Evolutionary conservation across 2,797 vertebrate genomes (phyloP).

Genomic region (Bradypodion pumilum): DNA sequence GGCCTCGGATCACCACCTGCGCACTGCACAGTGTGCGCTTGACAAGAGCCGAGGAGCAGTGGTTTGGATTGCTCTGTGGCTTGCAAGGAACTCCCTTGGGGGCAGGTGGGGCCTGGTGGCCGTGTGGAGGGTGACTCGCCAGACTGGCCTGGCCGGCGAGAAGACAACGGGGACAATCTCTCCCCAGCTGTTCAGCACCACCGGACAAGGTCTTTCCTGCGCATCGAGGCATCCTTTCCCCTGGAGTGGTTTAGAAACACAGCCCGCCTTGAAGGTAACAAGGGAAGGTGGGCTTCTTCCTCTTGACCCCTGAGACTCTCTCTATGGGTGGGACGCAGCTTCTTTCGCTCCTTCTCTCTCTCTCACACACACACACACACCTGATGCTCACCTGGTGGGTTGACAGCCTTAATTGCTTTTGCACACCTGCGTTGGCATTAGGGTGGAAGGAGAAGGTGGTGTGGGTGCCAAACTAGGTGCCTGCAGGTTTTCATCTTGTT

Average conservation of each 20-base stretch:
- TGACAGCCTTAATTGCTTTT: background rate
- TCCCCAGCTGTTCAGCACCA: background rate
- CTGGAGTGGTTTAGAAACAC: background rate
- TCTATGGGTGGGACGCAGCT: no score
- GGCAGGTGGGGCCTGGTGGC: no score
- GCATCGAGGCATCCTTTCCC: rapidly evolving
- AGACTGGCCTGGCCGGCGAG: background rate
- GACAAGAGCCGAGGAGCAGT: constrained; percentile 49
- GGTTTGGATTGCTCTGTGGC: constrained; percentile 3
- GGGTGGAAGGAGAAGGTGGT: background rate
- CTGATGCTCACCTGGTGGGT: background rate
- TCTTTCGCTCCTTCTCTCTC: no score
- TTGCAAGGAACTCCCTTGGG: constrained; percentile 41
- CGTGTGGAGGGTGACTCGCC: no score
- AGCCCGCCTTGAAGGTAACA: background rate
- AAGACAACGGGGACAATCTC: background rate
- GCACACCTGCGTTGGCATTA: background rate
- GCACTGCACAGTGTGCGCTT: background rate
- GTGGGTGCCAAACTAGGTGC: rapidly evolving
- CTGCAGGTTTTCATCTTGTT: rapidly evolving
- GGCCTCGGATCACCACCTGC: constrained; percentile 39
- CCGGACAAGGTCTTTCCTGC: background rate
- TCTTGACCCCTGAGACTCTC: no score
- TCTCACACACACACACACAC: background rate
- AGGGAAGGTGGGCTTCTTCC: rapidly evolving